Base-by-base conservation (phyloP, 2,888 invertebrate genomes). In the Uropetala carovei region DNA sequence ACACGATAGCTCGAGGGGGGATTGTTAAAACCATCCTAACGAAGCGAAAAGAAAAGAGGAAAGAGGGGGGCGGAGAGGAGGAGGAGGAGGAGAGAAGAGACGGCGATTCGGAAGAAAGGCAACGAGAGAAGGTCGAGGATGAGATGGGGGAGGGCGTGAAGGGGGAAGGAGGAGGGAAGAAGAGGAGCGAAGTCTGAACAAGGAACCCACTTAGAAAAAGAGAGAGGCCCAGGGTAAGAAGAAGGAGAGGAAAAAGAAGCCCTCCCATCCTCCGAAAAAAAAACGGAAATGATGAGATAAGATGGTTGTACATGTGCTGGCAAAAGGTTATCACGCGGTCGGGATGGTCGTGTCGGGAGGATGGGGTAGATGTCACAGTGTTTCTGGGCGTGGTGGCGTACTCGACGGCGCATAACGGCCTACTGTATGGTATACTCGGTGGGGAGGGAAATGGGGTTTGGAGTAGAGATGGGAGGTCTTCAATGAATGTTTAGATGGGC, bases 401-500 rank as follows among this genome's bases (percentile, higher is more conserved):
- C 68, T 11, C 68, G 68, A 7, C 14, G 16, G 68, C 68, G n/a
- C 68, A 68, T n/a, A 22, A 68, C 18, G 68, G 75, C 75, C 27
- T 22, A 75, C 75, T 43, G 43, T 43, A 43, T 43, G 43, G 43
- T 43, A 43, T 43, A 43, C 43, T 43, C 43, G 43, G 43, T 43
- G 1, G 43, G 43, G 43, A 5, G 1, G 75, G 27, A 22, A 22
- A 68, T 68, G 68, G n/a, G 5, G 5, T 43, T n/a, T n/a, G n/a
- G n/a, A n/a, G n/a, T n/a, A n/a, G 43, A 22, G 27, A 14, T n/a
- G 0, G 64, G 64, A 14, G 64, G 64, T 27, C 75, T 27, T 75
- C 75, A 75, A 75, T 75, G 75, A 75, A 75, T 75, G 75, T 22
- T 75, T n/a, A n/a, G 68, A 68, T 68, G 68, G 68, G 68, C 68